Conservation (phyloP, 92 coral and sea anemone species). For the Muricea muricata region DNA sequence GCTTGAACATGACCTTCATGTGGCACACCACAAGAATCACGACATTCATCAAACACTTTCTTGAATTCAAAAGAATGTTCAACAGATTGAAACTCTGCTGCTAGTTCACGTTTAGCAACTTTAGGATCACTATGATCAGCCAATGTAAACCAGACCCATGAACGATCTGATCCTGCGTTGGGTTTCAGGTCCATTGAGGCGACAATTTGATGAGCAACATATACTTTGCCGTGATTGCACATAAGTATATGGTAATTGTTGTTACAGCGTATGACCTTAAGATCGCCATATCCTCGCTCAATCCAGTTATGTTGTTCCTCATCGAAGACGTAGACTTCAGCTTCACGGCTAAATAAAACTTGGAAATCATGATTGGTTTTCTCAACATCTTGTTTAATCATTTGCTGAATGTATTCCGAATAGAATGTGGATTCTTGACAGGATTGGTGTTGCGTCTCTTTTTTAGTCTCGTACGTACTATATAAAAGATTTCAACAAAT, state of each 20-base stretch:
- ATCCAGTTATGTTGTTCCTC: conserved; percentile 58
- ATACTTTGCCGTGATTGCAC: conserved; percentile 38
- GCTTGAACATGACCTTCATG: conserved; percentile 40
- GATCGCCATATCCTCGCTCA: conserved; percentile 76
- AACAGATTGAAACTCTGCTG: conserved; percentile 69
- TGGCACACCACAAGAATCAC: conserved; percentile 20
- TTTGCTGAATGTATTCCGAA: background rate
- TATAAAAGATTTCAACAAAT: background rate
- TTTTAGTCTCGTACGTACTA: conserved; percentile 8
- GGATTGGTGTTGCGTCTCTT: background rate
- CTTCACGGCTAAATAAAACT: conserved; percentile 65
- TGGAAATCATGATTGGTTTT: conserved; percentile 60
- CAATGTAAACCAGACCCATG: conserved; percentile 78
- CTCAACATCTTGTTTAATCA: background rate
- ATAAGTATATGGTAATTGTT: conserved; percentile 61
- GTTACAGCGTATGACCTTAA: conserved; percentile 62
- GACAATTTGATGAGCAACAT: conserved; percentile 72
- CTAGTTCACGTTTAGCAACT: conserved; percentile 64
- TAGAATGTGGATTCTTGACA: background rate
- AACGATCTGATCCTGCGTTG: conserved; percentile 71
- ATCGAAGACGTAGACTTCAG: conserved; percentile 72
- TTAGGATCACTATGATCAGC: conserved; percentile 73
- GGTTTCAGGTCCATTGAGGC: conserved; percentile 73
- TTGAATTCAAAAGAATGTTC: conserved; percentile 67
- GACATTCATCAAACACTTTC: conserved; percentile 74